Percentiles rank a stretch among this genome's conserved stretches.
phyloP scores from a whole-genome alignment of 53 echinoderm and acorn worm species.

The Stichopus horrens region DNA sequence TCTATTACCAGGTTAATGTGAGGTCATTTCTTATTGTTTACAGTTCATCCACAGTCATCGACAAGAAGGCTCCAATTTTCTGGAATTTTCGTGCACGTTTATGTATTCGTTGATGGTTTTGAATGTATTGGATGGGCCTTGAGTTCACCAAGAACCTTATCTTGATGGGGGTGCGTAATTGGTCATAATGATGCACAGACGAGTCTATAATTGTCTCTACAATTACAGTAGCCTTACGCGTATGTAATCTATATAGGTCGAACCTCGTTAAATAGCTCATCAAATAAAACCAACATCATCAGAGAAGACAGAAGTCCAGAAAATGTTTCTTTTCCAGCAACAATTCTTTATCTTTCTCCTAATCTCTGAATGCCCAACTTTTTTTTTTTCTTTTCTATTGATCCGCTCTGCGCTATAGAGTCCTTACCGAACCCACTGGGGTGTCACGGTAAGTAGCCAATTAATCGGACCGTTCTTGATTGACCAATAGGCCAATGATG shows the following conservation, averaged over 20 bases:
- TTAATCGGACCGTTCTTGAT: not conserved
- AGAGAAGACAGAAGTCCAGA: not conserved
- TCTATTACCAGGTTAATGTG: too few species aligned
- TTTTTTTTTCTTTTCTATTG: not conserved
- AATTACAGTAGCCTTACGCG: not conserved
- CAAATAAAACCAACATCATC: not conserved
- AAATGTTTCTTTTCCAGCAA: not conserved
- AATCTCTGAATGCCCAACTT: not conserved
- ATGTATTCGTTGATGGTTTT: too few species aligned
- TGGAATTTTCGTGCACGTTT: too few species aligned
- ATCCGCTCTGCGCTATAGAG: not conserved
- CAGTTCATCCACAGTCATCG: too few species aligned
- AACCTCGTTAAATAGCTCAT: not conserved
- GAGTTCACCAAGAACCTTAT: not conserved
- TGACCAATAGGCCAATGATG: not conserved
- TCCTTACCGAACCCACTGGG: slow-evolving; percentile 39
- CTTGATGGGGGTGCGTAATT: not conserved
- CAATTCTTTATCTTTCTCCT: not conserved
- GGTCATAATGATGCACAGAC: not conserved
- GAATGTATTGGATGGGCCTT: not conserved
- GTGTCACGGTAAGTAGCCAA: slow-evolving; percentile 34
- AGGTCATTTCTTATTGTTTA: too few species aligned
- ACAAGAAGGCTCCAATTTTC: too few species aligned
- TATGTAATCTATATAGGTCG: not conserved
- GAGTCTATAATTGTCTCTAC: not conserved